Evolutionary conservation across 1,140 invertebrate species (phyloP).

Genomic region (Drosophila subpulchrella): DNA sequence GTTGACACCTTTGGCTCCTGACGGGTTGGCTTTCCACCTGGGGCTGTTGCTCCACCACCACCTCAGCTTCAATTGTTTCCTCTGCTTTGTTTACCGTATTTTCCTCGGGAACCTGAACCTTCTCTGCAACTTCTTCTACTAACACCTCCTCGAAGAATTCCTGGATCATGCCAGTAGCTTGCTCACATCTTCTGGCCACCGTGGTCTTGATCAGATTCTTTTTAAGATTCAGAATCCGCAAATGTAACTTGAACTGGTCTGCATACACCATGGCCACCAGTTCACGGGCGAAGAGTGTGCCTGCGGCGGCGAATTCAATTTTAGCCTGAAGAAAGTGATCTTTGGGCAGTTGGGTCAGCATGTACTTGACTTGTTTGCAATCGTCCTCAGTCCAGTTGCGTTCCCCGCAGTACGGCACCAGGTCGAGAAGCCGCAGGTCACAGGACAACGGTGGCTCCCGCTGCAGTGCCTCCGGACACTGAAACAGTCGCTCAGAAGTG

Average conservation of each 20-base stretch:
- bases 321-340: slow-evolving; percentile 9
- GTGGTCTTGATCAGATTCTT: background rate
- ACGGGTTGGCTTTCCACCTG: background rate
- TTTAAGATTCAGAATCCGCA: background rate
- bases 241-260: background rate
- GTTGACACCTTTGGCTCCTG: too few species aligned
- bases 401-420: slow-evolving; percentile 2
- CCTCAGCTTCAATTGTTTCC: background rate
- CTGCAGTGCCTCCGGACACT: slow-evolving; percentile 25
- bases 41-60: background rate
- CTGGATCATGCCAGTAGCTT: background rate
- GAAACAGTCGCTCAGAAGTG: slow-evolving; percentile 20
- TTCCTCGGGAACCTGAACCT: background rate
- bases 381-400: slow-evolving; percentile 3
- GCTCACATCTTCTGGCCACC: background rate
- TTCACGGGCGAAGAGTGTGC: slow-evolving; percentile 1
- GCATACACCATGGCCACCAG: slow-evolving; percentile 1
- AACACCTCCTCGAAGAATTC: background rate
- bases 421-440: slow-evolving; percentile 35
- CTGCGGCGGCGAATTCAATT: background rate
- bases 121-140: too few species aligned
- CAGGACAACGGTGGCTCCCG: slow-evolving; percentile 10
- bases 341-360: background rate
- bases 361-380: background rate
- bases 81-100: background rate